Evolutionary conservation across 2,888 invertebrate species (phyloP), one percentile per base, ranked within the genome.

Genomic region (Polyploca ridens): DNA sequence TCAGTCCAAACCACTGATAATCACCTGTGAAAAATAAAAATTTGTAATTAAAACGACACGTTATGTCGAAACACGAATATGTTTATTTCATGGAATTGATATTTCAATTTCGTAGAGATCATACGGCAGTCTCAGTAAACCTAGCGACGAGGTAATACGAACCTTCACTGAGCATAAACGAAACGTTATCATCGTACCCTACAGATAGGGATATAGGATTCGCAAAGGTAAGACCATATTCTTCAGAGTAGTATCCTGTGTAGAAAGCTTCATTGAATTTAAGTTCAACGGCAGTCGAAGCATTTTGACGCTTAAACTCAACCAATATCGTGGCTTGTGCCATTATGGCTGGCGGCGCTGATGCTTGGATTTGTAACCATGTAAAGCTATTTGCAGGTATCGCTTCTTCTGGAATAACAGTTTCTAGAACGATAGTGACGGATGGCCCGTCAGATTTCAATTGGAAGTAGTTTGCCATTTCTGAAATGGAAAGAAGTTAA

Each of bases 1-100:
- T 60, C 7, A 77, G 33, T 8, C 33, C 63, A 63, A 83, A 85
- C 78, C 80, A 83, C 35, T 76, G 70, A 0, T 81, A 62, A 35
- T 76, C 58, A 8, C 79, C 84, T 85, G 71, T n/a, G 4, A 49
- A 46, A 79, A 77, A 7, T 11, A 60, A n/a, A 27, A 33, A 41
- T 13, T 2, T 4, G 13, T 4, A 13, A 41, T 41, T 41, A 41
- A 41, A 13, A 3, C 13, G 41, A 41, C 13, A 41, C 41, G 4
- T 13, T 13, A 13, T 11, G 7, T 10, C 38, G 38, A 38, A 38
- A 38, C 3, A 38, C 0, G 38, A 10, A 38, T 10, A 0, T 38
- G 3, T 0, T 38, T 8, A 38, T 38, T 3, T 38, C 10, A 38
- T 10, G 38, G 10, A 10, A 38, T 7, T 38, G 38, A 10, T 38